Evolutionary conservation across 2,888 invertebrate species (phyloP).

Genomic region (Apocheima hispidaria): DNA sequence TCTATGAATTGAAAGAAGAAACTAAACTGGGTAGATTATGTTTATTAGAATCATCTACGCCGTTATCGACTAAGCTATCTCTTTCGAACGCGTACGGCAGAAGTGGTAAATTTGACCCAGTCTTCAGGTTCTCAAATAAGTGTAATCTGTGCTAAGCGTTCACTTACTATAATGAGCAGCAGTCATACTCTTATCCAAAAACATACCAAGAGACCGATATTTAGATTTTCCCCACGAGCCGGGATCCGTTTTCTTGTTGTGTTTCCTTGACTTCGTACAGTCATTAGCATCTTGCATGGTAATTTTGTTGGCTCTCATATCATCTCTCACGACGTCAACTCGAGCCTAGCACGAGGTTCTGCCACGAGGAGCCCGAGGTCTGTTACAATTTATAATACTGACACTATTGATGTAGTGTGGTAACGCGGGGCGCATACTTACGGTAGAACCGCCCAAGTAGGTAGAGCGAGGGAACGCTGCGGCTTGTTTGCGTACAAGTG

Average conservation of each 20-base stretch:
- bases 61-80: not conserved
- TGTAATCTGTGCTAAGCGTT: not conserved
- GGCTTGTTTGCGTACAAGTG: slow-evolving; percentile 85
- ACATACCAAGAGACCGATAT: no score
- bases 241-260: not conserved
- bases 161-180: not conserved
- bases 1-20: not conserved
- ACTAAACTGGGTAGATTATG: no score
- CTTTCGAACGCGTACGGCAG: not conserved
- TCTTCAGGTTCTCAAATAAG: not conserved
- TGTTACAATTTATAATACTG: slow-evolving; percentile 22
- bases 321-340: not conserved
- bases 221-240: no score
- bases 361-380: not conserved
- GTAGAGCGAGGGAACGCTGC: slow-evolving; percentile 66
- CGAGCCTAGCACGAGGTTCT: not conserved
- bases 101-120: not conserved
- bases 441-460: slow-evolving; percentile 58
- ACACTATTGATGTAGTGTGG: slow-evolving; percentile 33
- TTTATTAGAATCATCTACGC: not conserved
- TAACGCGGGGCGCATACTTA: slow-evolving; percentile 60
- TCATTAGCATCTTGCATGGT: not conserved
- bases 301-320: not conserved
- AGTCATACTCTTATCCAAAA: not conserved
- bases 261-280: not conserved